These are phyloP conservation scores for Mythimna vitellina DNA, from an alignment of 2,888 invertebrate species.

Conservation along the genomic window DNA sequence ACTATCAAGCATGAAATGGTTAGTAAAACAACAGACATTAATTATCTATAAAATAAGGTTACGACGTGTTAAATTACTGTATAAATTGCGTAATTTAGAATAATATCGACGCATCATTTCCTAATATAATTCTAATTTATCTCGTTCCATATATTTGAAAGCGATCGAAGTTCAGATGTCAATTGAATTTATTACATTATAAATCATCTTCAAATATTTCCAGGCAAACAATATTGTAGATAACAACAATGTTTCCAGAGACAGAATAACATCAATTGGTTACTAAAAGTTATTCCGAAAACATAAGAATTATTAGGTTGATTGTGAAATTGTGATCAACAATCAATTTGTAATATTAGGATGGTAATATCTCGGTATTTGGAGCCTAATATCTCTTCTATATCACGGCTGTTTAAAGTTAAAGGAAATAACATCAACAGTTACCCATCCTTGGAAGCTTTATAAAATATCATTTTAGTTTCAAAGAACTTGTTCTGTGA, in stretches of 20 bases:
- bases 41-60: constrained; percentile 63
- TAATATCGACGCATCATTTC: constrained; percentile 50
- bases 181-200: constrained; percentile 56
- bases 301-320: neutral
- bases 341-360: neutral
- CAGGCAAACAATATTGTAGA: constrained; percentile 32
- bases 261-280: neutral
- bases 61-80: constrained; percentile 56
- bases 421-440: neutral
- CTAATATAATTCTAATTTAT: constrained; percentile 58
- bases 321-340: neutral
- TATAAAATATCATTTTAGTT: neutral
- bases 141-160: constrained; percentile 59
- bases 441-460: neutral
- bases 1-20: constrained; percentile 19
- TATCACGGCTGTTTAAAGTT: neutral
- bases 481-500: neutral
- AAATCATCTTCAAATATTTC: constrained; percentile 51
- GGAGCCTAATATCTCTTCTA: neutral
- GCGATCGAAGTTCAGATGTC: constrained; percentile 53
- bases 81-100: constrained; percentile 52
- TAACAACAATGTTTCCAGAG: constrained; percentile 42
- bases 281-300: neutral
- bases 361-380: neutral
- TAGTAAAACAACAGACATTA: constrained; percentile 47